Base-by-base conservation (phyloP, 2,113 vertebrate genomes). In the Zapus hudsonius region DNA sequence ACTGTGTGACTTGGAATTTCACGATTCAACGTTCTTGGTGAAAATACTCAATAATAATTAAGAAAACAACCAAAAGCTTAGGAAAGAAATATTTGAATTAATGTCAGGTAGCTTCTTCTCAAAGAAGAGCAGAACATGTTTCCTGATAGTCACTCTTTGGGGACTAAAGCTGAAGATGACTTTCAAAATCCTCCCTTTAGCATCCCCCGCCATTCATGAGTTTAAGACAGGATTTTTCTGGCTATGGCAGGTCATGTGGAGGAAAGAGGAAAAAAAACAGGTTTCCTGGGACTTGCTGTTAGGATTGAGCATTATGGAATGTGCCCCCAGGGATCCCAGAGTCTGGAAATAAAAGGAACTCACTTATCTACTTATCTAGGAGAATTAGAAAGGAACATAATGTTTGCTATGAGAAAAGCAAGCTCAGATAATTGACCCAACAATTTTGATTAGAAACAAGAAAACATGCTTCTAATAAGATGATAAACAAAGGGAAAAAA, bases 31-130 rank as follows among this genome's bases (percentile, higher is more conserved):
- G 3, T 94, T 92, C 72, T 89, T 86, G 25, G 86, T 83, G 91
- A 92, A 96, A 89, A 93, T 82, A n/a, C 59, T 95, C 94, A 75
- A 91, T 96, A 94, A 94, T 91, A 94, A 96, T 94, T 91, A 87
- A 93, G 86, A 95, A 93, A 93, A 96, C 83, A 95, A 94, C 92
- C 59, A 80, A 83, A 93, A 83, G 12, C 47, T 72, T 64, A 52
- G 12, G 31, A 66, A 90, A 94, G 92, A 92, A 92, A 95, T 89
- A 93, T 90, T 92, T 84, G 70, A 94, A 90, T 69, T 88, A 83
- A 79, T 94, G 70, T 20, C 64, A 88, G 29, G 33, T 72, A 82
- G 64, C 33, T 13, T 91, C 47, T 90, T 95, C 75, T 84, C 36
- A 75, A 59, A 52, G 9, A 82, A 81, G n/a, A 86, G 38, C 42